Evolutionary conservation across 1,140 invertebrate species (phyloP).

Genomic region (Holcopasites calliopsidis): DNA sequence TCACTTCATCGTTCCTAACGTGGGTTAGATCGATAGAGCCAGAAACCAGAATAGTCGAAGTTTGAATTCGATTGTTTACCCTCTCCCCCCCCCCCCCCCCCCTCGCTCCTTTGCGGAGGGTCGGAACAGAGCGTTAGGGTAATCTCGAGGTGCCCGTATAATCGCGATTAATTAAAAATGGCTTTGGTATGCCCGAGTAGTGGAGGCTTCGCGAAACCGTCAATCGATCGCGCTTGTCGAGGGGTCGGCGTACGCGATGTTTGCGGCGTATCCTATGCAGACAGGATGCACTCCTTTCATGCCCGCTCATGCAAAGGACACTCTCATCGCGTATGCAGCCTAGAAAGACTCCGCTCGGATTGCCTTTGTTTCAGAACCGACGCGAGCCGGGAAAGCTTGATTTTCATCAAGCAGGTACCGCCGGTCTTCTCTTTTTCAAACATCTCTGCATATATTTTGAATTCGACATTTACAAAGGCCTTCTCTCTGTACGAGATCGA

Average conservation of each 20-base stretch:
- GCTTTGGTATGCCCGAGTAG: slow-evolving; percentile 27
- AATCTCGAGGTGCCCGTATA: slow-evolving; percentile 17
- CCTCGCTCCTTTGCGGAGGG: too few species aligned
- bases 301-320: slow-evolving; percentile 41
- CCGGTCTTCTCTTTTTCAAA: background rate
- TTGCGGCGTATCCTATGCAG: slow-evolving; percentile 40
- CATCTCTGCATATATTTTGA: background rate
- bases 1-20: too few species aligned
- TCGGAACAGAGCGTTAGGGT: background rate
- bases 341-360: slow-evolving; percentile 32
- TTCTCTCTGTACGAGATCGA: too few species aligned
- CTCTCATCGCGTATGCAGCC: slow-evolving; percentile 46
- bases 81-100: too few species aligned
- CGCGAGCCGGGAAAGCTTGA: slow-evolving; percentile 2
- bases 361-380: slow-evolving; percentile 20
- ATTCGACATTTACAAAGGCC: too few species aligned
- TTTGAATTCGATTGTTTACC: slow-evolving; percentile 28
- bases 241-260: slow-evolving; percentile 28
- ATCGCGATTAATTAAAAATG: slow-evolving; percentile 45
- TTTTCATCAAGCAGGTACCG: slow-evolving; percentile 3
- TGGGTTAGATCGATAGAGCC: too few species aligned
- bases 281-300: slow-evolving; percentile 48
- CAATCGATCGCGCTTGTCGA: slow-evolving; percentile 16
- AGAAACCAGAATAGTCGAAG: too few species aligned
- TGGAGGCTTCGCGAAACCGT: slow-evolving; percentile 21